These are phyloP conservation scores for Sthenelais limicola DNA, from an alignment of 2,888 invertebrate genomes.

Conservation along the genomic window DNA sequence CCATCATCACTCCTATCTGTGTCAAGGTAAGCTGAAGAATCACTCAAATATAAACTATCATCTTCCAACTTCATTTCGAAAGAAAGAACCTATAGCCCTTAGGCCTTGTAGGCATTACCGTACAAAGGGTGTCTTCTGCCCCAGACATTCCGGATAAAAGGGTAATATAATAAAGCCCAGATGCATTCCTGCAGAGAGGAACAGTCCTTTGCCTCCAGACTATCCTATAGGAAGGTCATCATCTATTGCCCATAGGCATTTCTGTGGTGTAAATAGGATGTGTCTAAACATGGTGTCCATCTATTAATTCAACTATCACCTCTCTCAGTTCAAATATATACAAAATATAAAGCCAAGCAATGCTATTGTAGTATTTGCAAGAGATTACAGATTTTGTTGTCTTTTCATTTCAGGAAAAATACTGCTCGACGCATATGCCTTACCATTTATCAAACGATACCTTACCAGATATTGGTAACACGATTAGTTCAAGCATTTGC, in stretches of 20 bases:
- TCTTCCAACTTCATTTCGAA: neutral
- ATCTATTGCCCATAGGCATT: too few species aligned
- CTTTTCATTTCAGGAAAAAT: conserved; percentile 6
- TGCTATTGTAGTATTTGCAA: neutral
- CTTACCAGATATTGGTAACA: neutral
- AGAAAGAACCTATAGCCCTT: too few species aligned
- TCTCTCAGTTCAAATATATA: too few species aligned
- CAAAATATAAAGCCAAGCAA: too few species aligned
- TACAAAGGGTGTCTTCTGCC: neutral
- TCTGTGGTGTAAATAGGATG: neutral
- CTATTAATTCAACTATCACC: too few species aligned
- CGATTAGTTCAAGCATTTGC: neutral
- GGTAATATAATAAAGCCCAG: too few species aligned
- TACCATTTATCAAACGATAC: neutral
- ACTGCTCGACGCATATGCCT: conserved; percentile 14
- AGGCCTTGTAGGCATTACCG: neutral
- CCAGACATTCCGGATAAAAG: neutral
- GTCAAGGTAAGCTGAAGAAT: conserved; percentile 27
- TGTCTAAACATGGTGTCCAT: neutral
- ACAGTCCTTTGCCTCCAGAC: too few species aligned
- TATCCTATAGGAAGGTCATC: too few species aligned
- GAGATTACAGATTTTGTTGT: neutral
- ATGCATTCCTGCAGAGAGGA: too few species aligned
- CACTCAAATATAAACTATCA: neutral
- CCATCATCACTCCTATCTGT: conserved; percentile 2